These are phyloP conservation scores for Altica lythri DNA, from an alignment of 2,888 invertebrate species.

Conservation along the genomic window DNA sequence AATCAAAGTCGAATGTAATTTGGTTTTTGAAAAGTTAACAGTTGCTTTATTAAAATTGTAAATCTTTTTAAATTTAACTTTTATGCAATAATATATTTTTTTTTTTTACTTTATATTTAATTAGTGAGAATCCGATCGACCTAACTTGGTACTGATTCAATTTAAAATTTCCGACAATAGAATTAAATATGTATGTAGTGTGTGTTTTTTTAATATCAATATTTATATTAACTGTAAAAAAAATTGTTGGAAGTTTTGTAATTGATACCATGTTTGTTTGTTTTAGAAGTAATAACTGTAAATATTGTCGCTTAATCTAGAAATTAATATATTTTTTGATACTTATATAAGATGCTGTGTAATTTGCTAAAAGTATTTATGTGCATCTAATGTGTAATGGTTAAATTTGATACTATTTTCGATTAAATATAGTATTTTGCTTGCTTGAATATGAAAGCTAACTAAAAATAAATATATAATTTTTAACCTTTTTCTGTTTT, in stretches of 20 bases:
- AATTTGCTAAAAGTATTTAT: not conserved
- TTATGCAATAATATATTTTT: not conserved
- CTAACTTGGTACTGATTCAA: too few relatives aligned
- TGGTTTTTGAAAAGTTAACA: slow-evolving; percentile 11
- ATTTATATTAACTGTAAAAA: too few relatives aligned
- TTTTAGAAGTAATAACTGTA: too few relatives aligned
- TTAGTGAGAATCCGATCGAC: too few relatives aligned
- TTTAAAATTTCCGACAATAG: too few relatives aligned
- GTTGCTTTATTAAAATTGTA: not conserved
- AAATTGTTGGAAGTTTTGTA: too few relatives aligned
- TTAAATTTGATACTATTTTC: not conserved
- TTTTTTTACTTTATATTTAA: not conserved
- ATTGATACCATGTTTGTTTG: too few relatives aligned
- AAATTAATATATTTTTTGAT: not conserved
- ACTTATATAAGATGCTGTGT: not conserved
- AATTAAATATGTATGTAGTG: too few relatives aligned
- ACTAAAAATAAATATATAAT: not conserved
- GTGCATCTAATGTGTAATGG: not conserved
- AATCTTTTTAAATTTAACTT: not conserved
- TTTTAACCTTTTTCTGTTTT: slow-evolving; percentile 16
- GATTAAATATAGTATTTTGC: not conserved
- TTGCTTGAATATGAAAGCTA: not conserved
- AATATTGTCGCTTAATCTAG: too few relatives aligned
- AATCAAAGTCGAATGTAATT: not conserved
- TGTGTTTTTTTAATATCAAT: too few relatives aligned